phyloP scores from a whole-genome alignment of 2,888 invertebrate genomes.

The Melanostoma scalare region DNA sequence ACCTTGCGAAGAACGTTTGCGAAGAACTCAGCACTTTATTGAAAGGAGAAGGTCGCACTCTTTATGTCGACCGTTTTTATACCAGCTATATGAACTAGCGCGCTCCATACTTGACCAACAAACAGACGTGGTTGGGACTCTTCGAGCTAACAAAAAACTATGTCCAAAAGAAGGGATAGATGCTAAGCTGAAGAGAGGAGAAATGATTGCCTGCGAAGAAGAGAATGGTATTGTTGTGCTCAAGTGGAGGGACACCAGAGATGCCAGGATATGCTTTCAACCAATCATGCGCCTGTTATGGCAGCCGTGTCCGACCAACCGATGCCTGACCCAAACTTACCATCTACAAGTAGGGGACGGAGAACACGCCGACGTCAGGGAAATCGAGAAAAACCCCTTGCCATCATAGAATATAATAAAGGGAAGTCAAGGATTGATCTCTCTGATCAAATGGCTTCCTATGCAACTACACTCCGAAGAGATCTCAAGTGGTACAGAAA shows the following conservation, averaged over 20 bases:
- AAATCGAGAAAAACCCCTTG: slow-evolving; percentile 24
- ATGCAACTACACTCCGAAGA: slow-evolving; percentile 41
- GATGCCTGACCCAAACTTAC: slow-evolving; percentile 53
- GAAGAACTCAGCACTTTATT: slow-evolving; percentile 13
- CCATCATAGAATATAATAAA: slow-evolving; percentile 21
- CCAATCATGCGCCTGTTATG: slow-evolving; percentile 77
- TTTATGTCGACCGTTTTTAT: slow-evolving; percentile 25
- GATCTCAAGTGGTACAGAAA: slow-evolving; percentile 50
- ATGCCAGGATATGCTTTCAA: slow-evolving; percentile 77
- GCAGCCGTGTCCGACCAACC: slow-evolving; percentile 29
- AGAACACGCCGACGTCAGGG: slow-evolving; percentile 12
- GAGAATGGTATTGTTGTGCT: slow-evolving; percentile 76
- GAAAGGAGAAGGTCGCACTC: slow-evolving; percentile 17
- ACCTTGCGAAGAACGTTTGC: slow-evolving; percentile 23
- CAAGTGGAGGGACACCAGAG: slow-evolving; percentile 77
- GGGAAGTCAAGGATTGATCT: slow-evolving; percentile 19
- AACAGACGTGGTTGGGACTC: slow-evolving; percentile 54
- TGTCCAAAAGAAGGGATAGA: slow-evolving; percentile 46
- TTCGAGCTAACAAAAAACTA: slow-evolving; percentile 51
- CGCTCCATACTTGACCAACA: slow-evolving; percentile 18
- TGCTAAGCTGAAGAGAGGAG: slow-evolving; percentile 48
- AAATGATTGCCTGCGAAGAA: slow-evolving; percentile 76
- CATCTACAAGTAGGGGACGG: slow-evolving; percentile 42
- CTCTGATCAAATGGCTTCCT: slow-evolving; percentile 38
- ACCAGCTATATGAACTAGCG: slow-evolving; percentile 44